phyloP scores from a whole-genome alignment of 2,113 vertebrate species.

The Anser cygnoides region DNA sequence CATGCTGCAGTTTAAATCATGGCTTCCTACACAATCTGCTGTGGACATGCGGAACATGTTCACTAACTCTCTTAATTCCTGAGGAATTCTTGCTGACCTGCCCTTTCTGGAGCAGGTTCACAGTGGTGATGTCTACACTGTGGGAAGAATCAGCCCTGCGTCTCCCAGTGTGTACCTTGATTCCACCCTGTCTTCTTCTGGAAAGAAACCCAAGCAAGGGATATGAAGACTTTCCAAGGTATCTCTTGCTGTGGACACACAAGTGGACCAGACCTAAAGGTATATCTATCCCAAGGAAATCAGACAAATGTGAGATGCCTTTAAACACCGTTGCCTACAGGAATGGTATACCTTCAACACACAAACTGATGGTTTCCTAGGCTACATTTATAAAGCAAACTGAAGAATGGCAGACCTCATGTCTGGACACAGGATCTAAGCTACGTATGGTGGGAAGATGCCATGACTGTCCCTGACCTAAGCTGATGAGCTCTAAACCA shows the following conservation, averaged over 20 bases:
- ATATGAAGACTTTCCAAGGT: neutral
- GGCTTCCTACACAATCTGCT: neutral
- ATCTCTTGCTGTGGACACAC: fast-evolving
- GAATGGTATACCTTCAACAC: neutral
- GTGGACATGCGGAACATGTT: fast-evolving
- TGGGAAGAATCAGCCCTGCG: neutral
- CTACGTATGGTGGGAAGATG: neutral
- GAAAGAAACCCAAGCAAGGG: neutral
- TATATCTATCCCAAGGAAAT: neutral
- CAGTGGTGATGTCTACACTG: neutral
- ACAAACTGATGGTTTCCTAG: neutral
- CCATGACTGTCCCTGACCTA: neutral
- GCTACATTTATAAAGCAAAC: neutral
- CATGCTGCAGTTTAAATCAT: neutral
- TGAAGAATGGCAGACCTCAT: neutral
- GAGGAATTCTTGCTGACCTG: neutral
- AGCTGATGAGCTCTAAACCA: neutral
- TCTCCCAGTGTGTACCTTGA: neutral
- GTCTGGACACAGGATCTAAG: neutral
- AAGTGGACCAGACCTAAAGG: neutral
- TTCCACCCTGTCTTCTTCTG: neutral
- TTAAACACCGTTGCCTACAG: neutral
- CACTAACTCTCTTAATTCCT: neutral
- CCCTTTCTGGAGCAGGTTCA: neutral
- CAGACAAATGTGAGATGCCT: neutral